Conservation (phyloP, 2,113 vertebrate genomes). For the Apteryx owenii region DNA sequence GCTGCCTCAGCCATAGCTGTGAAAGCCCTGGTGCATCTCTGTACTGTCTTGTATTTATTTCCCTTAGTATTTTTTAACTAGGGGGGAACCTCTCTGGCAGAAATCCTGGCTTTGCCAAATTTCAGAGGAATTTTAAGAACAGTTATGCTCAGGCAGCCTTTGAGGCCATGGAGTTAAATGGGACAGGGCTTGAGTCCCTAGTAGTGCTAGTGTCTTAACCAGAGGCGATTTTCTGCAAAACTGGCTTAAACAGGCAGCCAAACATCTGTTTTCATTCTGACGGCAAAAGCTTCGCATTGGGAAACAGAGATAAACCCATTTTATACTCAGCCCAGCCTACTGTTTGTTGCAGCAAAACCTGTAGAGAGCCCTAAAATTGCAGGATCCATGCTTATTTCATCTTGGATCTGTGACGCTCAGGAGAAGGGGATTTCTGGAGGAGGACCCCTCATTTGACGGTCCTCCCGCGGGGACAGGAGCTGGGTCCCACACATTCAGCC, state of each 20-base stretch:
- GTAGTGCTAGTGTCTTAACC: neutral
- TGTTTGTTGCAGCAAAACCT: constrained; percentile 2
- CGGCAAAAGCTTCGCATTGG: neutral
- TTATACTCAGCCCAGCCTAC: neutral
- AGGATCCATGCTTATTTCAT: neutral
- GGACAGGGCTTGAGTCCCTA: neutral
- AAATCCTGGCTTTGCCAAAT: neutral
- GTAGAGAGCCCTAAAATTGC: constrained; percentile 2
- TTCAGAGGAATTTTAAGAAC: neutral
- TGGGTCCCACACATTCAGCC: too few relatives aligned
- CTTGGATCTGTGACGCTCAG: accelerated
- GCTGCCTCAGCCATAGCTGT: neutral
- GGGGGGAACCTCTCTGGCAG: neutral
- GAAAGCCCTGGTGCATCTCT: neutral
- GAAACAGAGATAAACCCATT: neutral
- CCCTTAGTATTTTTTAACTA: neutral
- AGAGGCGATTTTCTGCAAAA: neutral
- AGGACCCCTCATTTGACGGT: neutral
- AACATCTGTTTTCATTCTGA: constrained; percentile 10
- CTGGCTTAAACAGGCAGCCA: neutral
- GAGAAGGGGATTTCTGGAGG: neutral
- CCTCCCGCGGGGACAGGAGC: neutral
- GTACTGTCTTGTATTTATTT: accelerated
- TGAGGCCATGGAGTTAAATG: neutral
- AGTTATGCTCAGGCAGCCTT: neutral